phyloP scores from a whole-genome alignment of 2,888 invertebrate species.

The Vandiemenella viatica region DNA sequence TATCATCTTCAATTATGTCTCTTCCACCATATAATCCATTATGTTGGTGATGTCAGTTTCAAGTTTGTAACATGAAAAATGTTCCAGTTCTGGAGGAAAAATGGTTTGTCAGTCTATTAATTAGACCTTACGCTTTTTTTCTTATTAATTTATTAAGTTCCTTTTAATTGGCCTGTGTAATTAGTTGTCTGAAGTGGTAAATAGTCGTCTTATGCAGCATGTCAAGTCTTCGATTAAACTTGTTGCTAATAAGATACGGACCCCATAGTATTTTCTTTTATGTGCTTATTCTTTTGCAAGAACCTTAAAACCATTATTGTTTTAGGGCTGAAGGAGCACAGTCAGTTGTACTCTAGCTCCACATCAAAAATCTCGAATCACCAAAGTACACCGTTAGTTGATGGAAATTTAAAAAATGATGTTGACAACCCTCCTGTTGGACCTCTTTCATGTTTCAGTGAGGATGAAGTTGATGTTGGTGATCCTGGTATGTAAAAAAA shows the following conservation, averaged over 20 bases:
- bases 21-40: no score
- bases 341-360: constrained; percentile 3
- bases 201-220: not conserved
- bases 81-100: constrained; percentile 65
- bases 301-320: not conserved
- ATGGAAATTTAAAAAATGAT: not conserved
- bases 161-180: not conserved
- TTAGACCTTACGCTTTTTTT: not conserved
- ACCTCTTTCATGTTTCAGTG: constrained; percentile 10
- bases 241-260: no score
- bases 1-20: no score
- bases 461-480: constrained; percentile 9
- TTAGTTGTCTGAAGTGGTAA: not conserved
- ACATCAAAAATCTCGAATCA: constrained; percentile 6
- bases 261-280: no score
- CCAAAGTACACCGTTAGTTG: not conserved
- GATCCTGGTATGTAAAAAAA: not conserved
- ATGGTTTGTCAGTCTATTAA: constrained; percentile 33
- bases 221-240: no score
- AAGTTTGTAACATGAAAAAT: constrained; percentile 32
- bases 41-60: constrained; percentile 15
- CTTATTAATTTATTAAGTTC: no score
- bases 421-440: not conserved
- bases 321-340: constrained; percentile 10
- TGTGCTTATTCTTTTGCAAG: no score